Evolutionary conservation across 53 echinoderm and acorn worm genomes (phyloP).

Genomic region (Echinarachnius parma): DNA sequence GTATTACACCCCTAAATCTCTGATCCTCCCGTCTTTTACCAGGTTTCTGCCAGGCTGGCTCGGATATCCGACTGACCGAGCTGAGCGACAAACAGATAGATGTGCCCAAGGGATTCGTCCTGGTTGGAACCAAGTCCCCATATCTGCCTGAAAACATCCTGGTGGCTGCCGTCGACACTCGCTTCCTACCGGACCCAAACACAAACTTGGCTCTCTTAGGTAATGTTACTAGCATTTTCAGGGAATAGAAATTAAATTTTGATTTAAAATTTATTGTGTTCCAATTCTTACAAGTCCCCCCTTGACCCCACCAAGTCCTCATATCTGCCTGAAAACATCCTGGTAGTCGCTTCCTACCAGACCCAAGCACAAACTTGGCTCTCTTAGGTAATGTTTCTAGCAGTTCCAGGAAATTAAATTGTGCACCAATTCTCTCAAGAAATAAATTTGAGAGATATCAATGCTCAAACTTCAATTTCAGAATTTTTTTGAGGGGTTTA

Average conservation of each 20-base stretch:
- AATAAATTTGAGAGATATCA: too few relatives aligned
- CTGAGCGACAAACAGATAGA: constrained; percentile 83
- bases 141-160: constrained; percentile 93
- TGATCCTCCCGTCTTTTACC: too few relatives aligned
- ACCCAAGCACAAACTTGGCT: constrained; percentile 79
- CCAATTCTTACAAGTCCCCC: too few relatives aligned
- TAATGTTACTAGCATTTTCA: constrained; percentile 25
- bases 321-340: constrained; percentile 87
- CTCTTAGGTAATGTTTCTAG: constrained; percentile 88
- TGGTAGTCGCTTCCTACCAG: constrained; percentile 95
- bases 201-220: constrained; percentile 83
- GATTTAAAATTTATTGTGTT: too few relatives aligned
- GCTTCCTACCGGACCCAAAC: constrained; percentile 88
- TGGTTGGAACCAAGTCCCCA: constrained; percentile 92
- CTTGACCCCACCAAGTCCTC: constrained; percentile 93
- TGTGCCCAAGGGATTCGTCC: constrained; percentile 77
- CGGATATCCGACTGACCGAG: constrained; percentile 91
- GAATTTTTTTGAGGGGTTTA: too few relatives aligned
- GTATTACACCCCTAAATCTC: too few relatives aligned
- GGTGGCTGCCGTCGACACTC: constrained; percentile 88
- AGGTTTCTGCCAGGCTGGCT: constrained; percentile 97
- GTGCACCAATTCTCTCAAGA: too few relatives aligned
- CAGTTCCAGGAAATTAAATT: too few relatives aligned
- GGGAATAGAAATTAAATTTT: too few relatives aligned
- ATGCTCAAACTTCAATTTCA: too few relatives aligned